Evolutionary conservation across 2,113 vertebrate species (phyloP).

Genomic region (Ceratotherium simum): DNA sequence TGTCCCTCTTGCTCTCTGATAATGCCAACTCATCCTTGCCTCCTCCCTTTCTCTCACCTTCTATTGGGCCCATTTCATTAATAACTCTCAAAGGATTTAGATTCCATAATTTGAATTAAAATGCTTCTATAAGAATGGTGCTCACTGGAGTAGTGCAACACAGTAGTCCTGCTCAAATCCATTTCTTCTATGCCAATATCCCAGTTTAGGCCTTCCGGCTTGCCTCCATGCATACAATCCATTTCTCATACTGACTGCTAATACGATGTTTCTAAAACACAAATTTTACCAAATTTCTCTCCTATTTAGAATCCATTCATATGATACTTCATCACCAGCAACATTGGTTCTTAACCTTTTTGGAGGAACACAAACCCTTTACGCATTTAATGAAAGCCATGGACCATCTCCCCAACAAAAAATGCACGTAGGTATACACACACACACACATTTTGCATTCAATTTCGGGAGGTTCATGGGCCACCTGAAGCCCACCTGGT

Average conservation of each 20-base stretch:
- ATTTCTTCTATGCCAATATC: neutral
- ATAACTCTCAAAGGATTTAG: conserved; percentile 46
- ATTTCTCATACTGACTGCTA: conserved; percentile 41
- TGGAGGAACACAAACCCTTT: neutral
- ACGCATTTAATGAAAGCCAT: conserved; percentile 57
- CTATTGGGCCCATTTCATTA: neutral
- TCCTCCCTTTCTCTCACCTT: neutral
- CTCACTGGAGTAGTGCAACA: neutral
- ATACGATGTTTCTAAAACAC: conserved; percentile 60
- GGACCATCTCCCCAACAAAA: conserved; percentile 22
- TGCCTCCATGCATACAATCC: neutral
- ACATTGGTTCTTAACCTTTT: conserved; percentile 47
- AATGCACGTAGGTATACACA: neutral
- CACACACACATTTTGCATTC: conserved; percentile 31
- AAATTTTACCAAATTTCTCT: conserved; percentile 49
- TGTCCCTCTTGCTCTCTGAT: neutral
- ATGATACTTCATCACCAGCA: conserved; percentile 39
- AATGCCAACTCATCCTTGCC: neutral
- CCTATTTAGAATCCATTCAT: conserved; percentile 56
- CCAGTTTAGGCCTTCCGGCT: conserved; percentile 4
- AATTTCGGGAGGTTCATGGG: conserved; percentile 15
- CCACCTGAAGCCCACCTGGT: neutral
- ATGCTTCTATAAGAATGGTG: conserved; percentile 20
- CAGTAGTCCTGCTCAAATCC: neutral
- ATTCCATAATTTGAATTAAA: conserved; percentile 63